phyloP scores from a whole-genome alignment of 2,888 invertebrate genomes.

The Nysson spinosus region DNA sequence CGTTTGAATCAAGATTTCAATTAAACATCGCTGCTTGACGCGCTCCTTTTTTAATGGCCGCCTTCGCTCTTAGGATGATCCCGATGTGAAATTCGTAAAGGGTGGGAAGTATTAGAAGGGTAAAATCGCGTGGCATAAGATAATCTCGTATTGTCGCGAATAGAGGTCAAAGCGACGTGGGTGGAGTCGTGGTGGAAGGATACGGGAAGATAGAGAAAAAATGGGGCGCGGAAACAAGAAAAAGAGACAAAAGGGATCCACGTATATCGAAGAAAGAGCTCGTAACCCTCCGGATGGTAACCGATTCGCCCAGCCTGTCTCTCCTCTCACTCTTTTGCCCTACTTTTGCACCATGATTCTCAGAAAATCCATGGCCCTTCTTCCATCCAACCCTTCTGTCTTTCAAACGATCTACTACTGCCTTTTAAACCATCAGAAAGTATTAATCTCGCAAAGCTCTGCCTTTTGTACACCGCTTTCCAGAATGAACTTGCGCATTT shows the following conservation, averaged over 20 bases:
- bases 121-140: slow-evolving; percentile 27
- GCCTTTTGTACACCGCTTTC: no score
- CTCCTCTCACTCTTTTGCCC: slow-evolving; percentile 58
- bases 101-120: slow-evolving; percentile 5
- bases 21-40: slow-evolving; percentile 10
- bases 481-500: no score
- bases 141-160: slow-evolving; percentile 51
- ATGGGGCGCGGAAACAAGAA: slow-evolving; percentile 35
- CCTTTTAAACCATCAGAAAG: slow-evolving; percentile 34
- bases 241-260: slow-evolving; percentile 36
- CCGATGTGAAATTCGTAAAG: no score
- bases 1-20: slow-evolving; percentile 20
- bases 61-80: neutral
- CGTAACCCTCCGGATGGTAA: slow-evolving; percentile 65
- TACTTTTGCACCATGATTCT: slow-evolving; percentile 38
- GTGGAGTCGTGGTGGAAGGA: slow-evolving; percentile 32
- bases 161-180: slow-evolving; percentile 56
- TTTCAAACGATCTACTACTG: slow-evolving; percentile 30
- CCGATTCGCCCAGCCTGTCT: slow-evolving; percentile 66
- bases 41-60: neutral
- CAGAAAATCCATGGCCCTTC: slow-evolving; percentile 14
- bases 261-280: slow-evolving; percentile 52
- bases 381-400: slow-evolving; percentile 42
- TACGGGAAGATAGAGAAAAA: slow-evolving; percentile 38
- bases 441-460: slow-evolving; percentile 55